Conservation (phyloP, 1,140 invertebrate genomes). For the Caenorhabditis tropicalis region DNA sequence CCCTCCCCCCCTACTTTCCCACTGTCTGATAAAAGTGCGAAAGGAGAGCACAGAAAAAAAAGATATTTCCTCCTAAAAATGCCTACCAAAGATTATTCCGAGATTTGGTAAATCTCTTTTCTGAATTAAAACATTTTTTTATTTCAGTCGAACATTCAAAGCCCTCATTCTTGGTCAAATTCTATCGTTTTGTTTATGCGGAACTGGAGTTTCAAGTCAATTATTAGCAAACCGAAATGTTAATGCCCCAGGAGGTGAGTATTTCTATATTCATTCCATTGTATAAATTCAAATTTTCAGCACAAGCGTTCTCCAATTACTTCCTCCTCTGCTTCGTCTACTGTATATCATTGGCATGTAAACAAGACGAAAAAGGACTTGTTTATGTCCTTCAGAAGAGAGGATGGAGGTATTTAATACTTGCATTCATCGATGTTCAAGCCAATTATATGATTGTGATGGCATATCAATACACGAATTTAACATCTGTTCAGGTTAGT, state of each 20-base stretch:
- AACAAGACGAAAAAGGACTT: slow-evolving; percentile 60
- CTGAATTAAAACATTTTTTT: neutral
- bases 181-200: slow-evolving; percentile 67
- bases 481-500: slow-evolving; percentile 75
- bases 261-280: too few species aligned
- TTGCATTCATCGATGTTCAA: slow-evolving; percentile 83
- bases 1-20: neutral
- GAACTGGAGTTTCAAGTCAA: slow-evolving; percentile 65
- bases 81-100: slow-evolving; percentile 40
- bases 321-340: slow-evolving; percentile 70
- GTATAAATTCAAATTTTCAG: slow-evolving; percentile 51
- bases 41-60: neutral
- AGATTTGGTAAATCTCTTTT: neutral
- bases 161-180: slow-evolving; percentile 65
- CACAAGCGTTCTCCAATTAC: slow-evolving; percentile 68
- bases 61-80: neutral
- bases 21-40: slow-evolving; percentile 7
- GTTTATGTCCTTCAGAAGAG: slow-evolving; percentile 75
- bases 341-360: slow-evolving; percentile 61
- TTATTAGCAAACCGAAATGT: slow-evolving; percentile 59
- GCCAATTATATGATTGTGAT: slow-evolving; percentile 81
- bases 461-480: slow-evolving; percentile 78
- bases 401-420: slow-evolving; percentile 76
- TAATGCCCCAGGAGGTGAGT: slow-evolving; percentile 65
- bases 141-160: slow-evolving; percentile 64